Conservation (phyloP, 2,888 invertebrate genomes). For the Hybos culiciformis region DNA sequence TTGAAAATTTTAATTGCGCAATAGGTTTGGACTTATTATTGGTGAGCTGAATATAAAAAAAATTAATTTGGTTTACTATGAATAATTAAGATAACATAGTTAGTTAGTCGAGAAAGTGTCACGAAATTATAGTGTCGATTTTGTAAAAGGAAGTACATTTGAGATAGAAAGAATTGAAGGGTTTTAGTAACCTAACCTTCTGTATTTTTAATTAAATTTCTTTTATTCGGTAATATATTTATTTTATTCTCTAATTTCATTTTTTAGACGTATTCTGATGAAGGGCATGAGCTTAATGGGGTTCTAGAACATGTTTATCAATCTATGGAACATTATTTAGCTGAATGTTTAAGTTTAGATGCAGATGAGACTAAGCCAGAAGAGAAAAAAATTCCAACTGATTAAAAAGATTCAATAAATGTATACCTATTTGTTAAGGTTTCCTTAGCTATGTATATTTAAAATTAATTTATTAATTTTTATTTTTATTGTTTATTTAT, state of each 20-base stretch:
- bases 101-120: no score
- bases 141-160: no score
- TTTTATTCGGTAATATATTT: neutral
- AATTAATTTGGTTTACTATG: no score
- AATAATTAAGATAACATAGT: no score
- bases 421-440: neutral
- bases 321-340: slow-evolving; percentile 86
- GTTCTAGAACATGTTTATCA: slow-evolving; percentile 83
- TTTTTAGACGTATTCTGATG: slow-evolving; percentile 78
- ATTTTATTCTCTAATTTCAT: slow-evolving; percentile 7
- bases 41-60: no score
- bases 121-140: no score
- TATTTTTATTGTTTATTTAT: no score
- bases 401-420: slow-evolving; percentile 17
- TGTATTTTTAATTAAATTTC: neutral
- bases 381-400: slow-evolving; percentile 29
- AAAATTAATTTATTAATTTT: no score
- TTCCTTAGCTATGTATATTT: no score
- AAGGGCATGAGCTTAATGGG: slow-evolving; percentile 71
- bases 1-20: no score
- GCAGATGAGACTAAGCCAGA: slow-evolving; percentile 57
- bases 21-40: no score
- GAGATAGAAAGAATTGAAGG: no score
- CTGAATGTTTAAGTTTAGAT: slow-evolving; percentile 80
- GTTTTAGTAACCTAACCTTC: neutral